Base-by-base conservation (phyloP, 2,797 vertebrate genomes). In the Artibeus jamaicensis region DNA sequence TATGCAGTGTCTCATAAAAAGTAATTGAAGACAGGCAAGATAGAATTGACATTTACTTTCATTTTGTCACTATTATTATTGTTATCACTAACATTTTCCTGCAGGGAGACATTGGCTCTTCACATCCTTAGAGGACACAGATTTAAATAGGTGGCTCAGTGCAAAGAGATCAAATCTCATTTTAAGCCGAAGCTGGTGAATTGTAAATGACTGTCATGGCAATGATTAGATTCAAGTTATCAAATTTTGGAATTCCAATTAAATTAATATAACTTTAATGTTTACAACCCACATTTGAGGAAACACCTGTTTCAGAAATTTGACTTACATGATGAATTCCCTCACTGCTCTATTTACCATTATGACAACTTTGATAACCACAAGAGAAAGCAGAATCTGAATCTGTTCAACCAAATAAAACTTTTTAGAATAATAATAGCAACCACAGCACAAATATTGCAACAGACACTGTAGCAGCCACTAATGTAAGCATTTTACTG, bases 11-110 rank as follows among this genome's bases (percentile, higher is more conserved):
- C 21, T 39, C n/a, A 73, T 95, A 65, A 95, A 59, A 77, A 96
- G 53, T 77, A 96, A 39, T 44, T 81, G 77, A 95, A 55, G n/a
- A 9, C 59, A 92, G 18, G 1, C 7, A 88, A 4, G 1, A 42
- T 32, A 93, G 14, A 96, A 96, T 39, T 94, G 7, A 86, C 88
- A 94, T 95, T 90, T 95, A 26, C 85, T 97, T 96, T 84, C 24
- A 97, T 86, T 85, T 89, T 92, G 81, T 92, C 18, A 12, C 29
- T 46, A 46, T 55, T 91, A 62, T 85, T 91, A 85, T 74, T 83
- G 7, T 34, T 74, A 26, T 77, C 78, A 82, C 24, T 55, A 68
- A 78, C 55, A 42, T 11, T 3, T 92, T 70, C n/a, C 24, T 91
- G 44, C 16, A 0, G 9, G 26, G 91, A 32, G 48, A 21, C 15